A percentile compares a stretch with the other conserved stretches of the same genome.
These are phyloP conservation scores for Gallinago stenura DNA, from an alignment of 2,797 vertebrate genomes.

Conservation along the genomic window DNA sequence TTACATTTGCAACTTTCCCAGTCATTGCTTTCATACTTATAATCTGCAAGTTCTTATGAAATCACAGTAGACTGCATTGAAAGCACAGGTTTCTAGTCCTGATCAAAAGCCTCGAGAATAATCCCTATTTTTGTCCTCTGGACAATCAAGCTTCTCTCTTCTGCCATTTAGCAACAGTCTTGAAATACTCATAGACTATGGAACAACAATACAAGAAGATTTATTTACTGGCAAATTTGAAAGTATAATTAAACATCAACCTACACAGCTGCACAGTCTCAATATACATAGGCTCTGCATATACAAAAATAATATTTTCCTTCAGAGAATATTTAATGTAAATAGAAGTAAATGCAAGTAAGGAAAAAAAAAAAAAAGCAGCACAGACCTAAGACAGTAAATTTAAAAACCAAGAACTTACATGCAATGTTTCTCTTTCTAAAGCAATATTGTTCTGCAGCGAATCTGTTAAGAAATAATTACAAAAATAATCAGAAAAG, in stretches of 20 bases:
- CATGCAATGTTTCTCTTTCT: constrained; percentile 25
- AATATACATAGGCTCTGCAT: neutral
- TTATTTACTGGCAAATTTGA: neutral
- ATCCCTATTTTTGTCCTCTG: neutral
- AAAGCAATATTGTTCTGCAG: neutral
- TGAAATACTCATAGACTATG: neutral
- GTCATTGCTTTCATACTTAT: neutral
- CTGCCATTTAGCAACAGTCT: neutral
- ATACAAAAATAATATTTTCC: neutral
- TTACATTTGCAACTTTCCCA: neutral
- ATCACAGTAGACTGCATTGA: neutral
- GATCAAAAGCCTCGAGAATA: neutral
- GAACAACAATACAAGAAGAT: neutral
- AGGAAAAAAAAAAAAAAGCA: neutral
- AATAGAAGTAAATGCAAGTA: constrained; percentile 8
- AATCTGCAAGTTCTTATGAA: neutral
- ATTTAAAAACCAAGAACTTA: constrained; percentile 45
- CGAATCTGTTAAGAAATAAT: constrained; percentile 57
- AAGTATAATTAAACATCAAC: constrained; percentile 32
- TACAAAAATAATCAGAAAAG: constrained; percentile 12
- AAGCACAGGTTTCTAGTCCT: neutral
- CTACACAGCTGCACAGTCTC: constrained; percentile 17
- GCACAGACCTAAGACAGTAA: neutral
- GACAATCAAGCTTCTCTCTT: neutral
- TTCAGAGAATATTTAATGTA: constrained; percentile 35